Conservation (phyloP, 2,888 invertebrate species). For the Altica lythri region DNA sequence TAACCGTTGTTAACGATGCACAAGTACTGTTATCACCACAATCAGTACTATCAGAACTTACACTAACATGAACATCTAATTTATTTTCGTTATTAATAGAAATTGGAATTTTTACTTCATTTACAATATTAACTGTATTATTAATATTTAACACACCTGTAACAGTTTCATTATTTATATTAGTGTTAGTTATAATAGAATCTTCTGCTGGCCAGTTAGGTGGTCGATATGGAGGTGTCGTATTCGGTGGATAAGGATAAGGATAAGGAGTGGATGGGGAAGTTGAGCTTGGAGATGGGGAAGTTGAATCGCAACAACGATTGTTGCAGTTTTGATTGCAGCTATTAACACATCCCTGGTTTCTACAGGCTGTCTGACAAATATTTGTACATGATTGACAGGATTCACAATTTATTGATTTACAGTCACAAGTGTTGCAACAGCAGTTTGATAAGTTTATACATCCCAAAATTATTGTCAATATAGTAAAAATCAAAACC, state of each 20-base stretch:
- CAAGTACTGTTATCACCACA: background rate
- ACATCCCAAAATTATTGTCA: too few relatives aligned
- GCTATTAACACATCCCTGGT: background rate
- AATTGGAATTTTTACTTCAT: constrained; percentile 30
- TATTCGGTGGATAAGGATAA: background rate
- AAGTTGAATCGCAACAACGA: background rate
- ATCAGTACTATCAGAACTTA: background rate
- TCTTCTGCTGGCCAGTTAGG: background rate
- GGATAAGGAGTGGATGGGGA: background rate
- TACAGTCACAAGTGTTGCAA: background rate
- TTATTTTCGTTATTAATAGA: constrained; percentile 24
- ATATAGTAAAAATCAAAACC: too few relatives aligned
- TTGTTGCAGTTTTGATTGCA: background rate
- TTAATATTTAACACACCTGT: constrained; percentile 17
- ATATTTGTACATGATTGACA: background rate
- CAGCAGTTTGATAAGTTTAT: too few relatives aligned
- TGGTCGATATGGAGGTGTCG: background rate
- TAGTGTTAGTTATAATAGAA: background rate
- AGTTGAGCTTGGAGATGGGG: too few relatives aligned
- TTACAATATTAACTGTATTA: constrained; percentile 28
- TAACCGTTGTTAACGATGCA: background rate
- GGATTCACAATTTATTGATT: background rate
- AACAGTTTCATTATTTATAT: constrained; percentile 13
- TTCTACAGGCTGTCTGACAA: background rate
- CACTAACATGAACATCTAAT: background rate